Evolutionary conservation across 2,888 invertebrate genomes (phyloP).

Genomic region (Psylliodes chrysocephalus): DNA sequence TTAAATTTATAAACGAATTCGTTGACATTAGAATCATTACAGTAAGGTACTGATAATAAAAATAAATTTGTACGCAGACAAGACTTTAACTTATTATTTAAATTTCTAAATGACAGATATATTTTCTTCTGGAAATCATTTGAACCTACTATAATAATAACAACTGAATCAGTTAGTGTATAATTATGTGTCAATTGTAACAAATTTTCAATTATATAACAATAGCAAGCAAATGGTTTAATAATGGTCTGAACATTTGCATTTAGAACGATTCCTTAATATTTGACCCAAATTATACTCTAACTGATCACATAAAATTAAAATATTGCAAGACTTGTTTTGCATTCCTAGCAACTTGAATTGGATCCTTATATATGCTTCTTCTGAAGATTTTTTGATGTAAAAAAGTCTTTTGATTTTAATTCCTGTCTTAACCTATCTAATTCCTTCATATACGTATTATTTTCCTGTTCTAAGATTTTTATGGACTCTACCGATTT

Average conservation of each 20-base stretch:
- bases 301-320: slow-evolving; percentile 17
- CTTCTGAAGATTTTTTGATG: neutral
- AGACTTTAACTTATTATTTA: no score
- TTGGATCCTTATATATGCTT: neutral
- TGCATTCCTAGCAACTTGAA: neutral
- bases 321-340: neutral
- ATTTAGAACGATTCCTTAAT: slow-evolving; percentile 12
- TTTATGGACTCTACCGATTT: slow-evolving; percentile 16
- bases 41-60: no score
- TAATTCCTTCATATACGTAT: slow-evolving; percentile 11
- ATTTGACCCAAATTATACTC: slow-evolving; percentile 17
- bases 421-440: slow-evolving; percentile 7
- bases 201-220: slow-evolving; percentile 20
- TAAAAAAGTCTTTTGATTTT: neutral
- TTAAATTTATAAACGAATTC: no score
- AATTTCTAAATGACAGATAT: no score
- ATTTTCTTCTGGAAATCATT: no score
- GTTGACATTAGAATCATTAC: no score
- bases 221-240: slow-evolving; percentile 13
- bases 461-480: slow-evolving; percentile 25
- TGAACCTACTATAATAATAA: no score
- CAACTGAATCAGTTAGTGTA: slow-evolving; percentile 18
- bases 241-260: slow-evolving; percentile 10
- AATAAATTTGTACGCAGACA: no score
- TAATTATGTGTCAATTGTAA: slow-evolving; percentile 5